phyloP scores from a whole-genome alignment of 35 echinoderm and acorn worm genomes.

The Heliocidaris erythrogramma region DNA sequence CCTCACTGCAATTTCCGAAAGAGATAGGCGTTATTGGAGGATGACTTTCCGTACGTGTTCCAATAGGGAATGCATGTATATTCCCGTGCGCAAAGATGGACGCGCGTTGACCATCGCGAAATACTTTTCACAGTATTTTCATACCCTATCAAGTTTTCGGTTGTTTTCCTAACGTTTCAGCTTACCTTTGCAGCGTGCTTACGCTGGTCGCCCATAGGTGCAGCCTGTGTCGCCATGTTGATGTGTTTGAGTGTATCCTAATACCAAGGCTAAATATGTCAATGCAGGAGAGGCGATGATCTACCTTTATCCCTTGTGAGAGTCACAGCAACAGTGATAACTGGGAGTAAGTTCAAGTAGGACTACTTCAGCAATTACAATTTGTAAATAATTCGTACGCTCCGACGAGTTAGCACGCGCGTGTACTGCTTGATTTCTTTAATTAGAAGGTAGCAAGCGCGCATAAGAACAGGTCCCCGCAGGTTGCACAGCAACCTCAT shows the following conservation, averaged over 20 bases:
- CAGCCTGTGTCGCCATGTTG: slow-evolving; percentile 8
- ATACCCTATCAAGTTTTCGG: background rate
- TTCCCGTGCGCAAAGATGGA: background rate
- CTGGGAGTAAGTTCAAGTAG: background rate
- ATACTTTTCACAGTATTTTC: background rate
- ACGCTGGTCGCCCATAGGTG: slow-evolving; percentile 30
- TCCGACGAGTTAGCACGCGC: background rate
- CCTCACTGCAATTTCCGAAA: background rate
- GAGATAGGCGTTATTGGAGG: background rate
- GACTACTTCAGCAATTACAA: background rate
- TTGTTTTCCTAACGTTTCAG: background rate
- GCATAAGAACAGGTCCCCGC: background rate
- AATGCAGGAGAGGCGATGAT: background rate
- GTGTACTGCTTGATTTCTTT: background rate
- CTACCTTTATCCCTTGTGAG: background rate
- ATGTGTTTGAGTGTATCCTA: background rate
- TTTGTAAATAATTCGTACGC: slow-evolving; percentile 21
- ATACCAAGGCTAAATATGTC: background rate
- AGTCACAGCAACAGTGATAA: slow-evolving; percentile 22
- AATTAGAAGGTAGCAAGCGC: slow-evolving; percentile 22
- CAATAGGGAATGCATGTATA: background rate
- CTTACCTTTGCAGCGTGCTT: slow-evolving; percentile 21
- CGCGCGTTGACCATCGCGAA: background rate
- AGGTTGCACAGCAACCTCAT: background rate
- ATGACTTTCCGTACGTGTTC: background rate